Base-by-base conservation (phyloP, 2,113 vertebrate genomes). In the Budorcas taxicolor region DNA sequence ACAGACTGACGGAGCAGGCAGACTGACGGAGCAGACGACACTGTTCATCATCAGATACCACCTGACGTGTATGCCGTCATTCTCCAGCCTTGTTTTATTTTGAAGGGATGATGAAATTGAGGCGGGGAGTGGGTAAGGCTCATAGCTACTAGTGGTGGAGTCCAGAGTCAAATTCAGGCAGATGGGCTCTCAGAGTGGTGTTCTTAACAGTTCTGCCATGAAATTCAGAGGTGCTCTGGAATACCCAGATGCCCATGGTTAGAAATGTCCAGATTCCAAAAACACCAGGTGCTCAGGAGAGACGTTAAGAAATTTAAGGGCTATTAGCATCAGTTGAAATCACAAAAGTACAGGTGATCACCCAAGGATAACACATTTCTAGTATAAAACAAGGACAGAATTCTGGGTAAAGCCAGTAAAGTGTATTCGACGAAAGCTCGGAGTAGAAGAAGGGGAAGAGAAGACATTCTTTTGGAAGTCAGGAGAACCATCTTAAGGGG, bases 11-110 rank as follows among this genome's bases (percentile, higher is more conserved):
- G 17, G 10, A 14, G 17, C 47, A 45, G 57, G 16, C 21, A 47
- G 74, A 43, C 21, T 40, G 0, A 33, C 0, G 40, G 10, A 31
- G 29, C 47, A 45, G 57, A 21, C 16, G 74, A 74, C 50, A 23
- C 36, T 8, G 10, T 9, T 62, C 40, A 67, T n/a, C 33, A 78
- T 16, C 21, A 31, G 91, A n/a, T 1, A 12, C 13, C 36, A 33
- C 0, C 3, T 12, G 40, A n/a, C 9, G 9, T 11, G 12, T 23
- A 16, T 31, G 13, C 33, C 17, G 6, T 23, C 25, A 13, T 4
- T 3, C 57, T 13, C 95, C 36, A 43, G 40, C 17, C 40, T 76
- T 31, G 31, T 31, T 21, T 60, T 19, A 45, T 60, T 33, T 33
- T 71, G 45, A 95, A 94, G 67, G 33, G 52, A 97, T 55, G 52